Percentiles rank a stretch among this genome's conserved stretches.
Conservation (phyloP, 2,797 vertebrate species). For the Dendrocincla fuliginosa region DNA sequence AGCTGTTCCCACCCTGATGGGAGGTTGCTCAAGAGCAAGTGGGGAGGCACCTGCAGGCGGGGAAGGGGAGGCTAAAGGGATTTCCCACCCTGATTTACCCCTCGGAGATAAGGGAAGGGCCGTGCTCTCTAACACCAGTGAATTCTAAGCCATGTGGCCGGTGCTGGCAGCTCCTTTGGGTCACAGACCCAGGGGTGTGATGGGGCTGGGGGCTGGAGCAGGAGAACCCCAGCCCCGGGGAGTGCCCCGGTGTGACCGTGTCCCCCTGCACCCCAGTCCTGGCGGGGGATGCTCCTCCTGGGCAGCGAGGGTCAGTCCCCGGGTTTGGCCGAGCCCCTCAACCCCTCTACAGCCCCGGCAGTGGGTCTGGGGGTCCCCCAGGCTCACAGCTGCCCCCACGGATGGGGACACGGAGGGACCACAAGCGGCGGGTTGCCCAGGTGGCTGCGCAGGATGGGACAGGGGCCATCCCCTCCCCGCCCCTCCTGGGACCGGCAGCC, state of each 20-base stretch:
- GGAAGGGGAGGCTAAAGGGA: background rate
- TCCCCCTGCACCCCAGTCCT: fast-evolving
- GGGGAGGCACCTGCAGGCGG: background rate
- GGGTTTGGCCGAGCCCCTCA: fast-evolving
- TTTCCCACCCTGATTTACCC: background rate
- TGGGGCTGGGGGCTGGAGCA: fast-evolving
- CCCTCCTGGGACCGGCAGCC: background rate
- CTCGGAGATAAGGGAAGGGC: background rate
- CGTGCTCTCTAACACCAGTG: fast-evolving
- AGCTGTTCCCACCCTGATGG: background rate
- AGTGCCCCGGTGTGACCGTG: fast-evolving
- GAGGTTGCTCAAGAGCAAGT: background rate
- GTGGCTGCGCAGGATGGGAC: background rate
- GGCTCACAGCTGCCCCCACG: fast-evolving
- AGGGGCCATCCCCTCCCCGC: background rate
- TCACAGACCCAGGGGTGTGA: fast-evolving
- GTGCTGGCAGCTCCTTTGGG: background rate
- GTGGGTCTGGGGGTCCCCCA: background rate
- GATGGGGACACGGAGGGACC: background rate
- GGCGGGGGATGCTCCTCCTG: background rate
- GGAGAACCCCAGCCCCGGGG: background rate
- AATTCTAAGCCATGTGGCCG: fast-evolving
- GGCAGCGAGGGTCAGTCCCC: fast-evolving
- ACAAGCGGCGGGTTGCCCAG: fast-evolving
- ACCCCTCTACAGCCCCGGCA: background rate